Base-by-base conservation (phyloP, 1,140 invertebrate genomes). In the Campoletis sonorensis region DNA sequence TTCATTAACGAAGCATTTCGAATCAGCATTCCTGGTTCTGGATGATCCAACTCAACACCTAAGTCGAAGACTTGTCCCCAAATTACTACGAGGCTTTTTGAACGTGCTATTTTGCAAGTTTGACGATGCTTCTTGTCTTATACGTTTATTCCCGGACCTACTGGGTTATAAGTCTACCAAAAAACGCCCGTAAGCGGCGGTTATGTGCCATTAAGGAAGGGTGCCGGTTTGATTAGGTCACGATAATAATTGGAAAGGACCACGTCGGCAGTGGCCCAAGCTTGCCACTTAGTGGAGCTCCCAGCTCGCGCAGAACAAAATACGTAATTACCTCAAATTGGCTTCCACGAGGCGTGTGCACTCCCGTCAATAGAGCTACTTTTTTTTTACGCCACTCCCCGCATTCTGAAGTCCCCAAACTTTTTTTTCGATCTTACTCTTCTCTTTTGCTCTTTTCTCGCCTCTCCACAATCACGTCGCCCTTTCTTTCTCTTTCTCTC, bases 261-360 rank as follows among this genome's bases (percentile, higher is more conserved):
- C 18, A 18, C 18, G 58, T 37, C 72, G 23, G 18, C 3, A n/a
- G 30, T 26, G 58, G 30, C 26, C 54, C 3, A 26, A 54, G 51
- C 61, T 26, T 26, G n/a, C 67, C 67, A 33, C 67, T 70, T 70
- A 70, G 15, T 70, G 30, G 67, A 10, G 23, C 33, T 33, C 67
- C n/a, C 27, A 72, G 67, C 58, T 23, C 80, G 45, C 58, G 27
- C 64, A 68, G 49, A 73, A 73, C 80, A 72, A 85, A 86, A 86
- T 85, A 79, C 82, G 81, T 85, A 81, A 82, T 86, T 85, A 84
- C 79, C 82, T 82, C 76, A 86, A 86, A 86, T 86, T 85, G 84
- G 81, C 82, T 84, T 71, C 77, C 82, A 61, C 80, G 49, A 78
- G 75, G 80, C 76, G 73, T 77, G 73, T 58, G 75, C 80, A 45